phyloP scores from a whole-genome alignment of 2,113 vertebrate species.

The Takifugu bimaculatus region DNA sequence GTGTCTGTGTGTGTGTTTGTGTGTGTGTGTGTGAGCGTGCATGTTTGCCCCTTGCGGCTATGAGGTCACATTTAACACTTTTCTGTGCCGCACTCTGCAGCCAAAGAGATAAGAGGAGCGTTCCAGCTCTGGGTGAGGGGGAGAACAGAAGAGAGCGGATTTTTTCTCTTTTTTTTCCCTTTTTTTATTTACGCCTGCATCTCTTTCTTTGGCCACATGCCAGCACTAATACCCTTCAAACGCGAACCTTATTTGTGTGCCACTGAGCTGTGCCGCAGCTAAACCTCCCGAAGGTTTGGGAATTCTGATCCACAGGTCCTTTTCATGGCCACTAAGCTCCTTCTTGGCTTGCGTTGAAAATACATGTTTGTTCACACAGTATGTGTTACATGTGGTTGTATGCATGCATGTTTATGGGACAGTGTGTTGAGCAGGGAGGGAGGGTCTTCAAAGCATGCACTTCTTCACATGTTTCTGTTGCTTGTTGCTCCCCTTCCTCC shows the following conservation, averaged over 20 bases:
- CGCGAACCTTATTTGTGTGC: conserved; percentile 53
- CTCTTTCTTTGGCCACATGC: conserved; percentile 26
- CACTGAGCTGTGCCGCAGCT: conserved; percentile 38
- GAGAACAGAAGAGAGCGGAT: conserved; percentile 5
- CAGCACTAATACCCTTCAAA: conserved; percentile 49
- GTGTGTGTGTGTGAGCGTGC: neutral
- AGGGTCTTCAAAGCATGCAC: neutral
- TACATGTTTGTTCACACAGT: neutral
- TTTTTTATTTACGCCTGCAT: conserved; percentile 19
- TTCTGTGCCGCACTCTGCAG: conserved; percentile 34
- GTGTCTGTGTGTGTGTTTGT: conserved; percentile 2
- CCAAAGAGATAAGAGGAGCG: conserved; percentile 37
- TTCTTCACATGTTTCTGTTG: conserved; percentile 27
- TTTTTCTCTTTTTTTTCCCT: conserved; percentile 2
- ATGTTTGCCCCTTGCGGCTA: neutral
- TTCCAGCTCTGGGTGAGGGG: conserved; percentile 9
- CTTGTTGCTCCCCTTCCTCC: conserved; percentile 23
- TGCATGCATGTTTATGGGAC: conserved; percentile 15
- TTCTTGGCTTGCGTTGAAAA: neutral
- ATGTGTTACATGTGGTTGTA: neutral
- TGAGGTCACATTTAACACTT: conserved; percentile 44
- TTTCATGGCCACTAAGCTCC: conserved; percentile 47
- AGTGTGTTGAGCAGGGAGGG: conserved; percentile 1
- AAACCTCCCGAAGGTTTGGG: conserved; percentile 37
- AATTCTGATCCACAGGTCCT: conserved; percentile 56